Evolutionary conservation across 1,140 invertebrate species (phyloP), one percentile per base, ranked within the genome.

Genomic region (Drosophila bocki): DNA sequence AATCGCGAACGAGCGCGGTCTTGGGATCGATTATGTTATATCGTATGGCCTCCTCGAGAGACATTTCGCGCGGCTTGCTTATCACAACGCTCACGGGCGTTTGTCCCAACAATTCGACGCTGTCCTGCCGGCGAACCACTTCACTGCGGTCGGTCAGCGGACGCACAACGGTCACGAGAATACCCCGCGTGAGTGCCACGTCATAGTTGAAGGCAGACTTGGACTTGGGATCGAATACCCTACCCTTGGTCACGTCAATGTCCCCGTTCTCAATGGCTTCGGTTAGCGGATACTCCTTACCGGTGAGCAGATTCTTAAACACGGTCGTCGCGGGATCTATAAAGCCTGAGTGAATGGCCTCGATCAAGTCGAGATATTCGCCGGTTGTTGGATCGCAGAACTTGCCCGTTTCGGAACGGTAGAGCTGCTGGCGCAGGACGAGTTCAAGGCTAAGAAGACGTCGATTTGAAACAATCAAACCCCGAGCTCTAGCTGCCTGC

Each of bases 231-330:
- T 98, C 97, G 39, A 96, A 94, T 50, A 98, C 96, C 47, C 95
- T 94, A 57, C 97, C 97, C 82, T 95, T 96, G 1, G 94, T 85
- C 7, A 96, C 94, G 92, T 98, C 96, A 37, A 98, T 95, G 56
- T 96, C 95, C 33, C 96, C 97, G 81, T 97, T 96, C 74, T 96
- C 95, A 67, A 98, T 96, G 12, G 97, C 97, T 35, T 95, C 93
- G 12, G 94, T 81, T 3, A 98, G 87, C 8, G 96, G 95, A 91
- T 97, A 96, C 48, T 97, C 94, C 75, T 95, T 95, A 54, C 96
- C 96, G 12, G 95, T 96, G 1, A 95, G 93, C 22, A 95, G 95
- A 91, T 98, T 97, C 92, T 96, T 96, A 8, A 98, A 93, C 33
- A 95, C 95, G 1, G 97, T 96, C 19, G 95, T 96, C 32, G 96